Base-by-base conservation (phyloP, 2,113 vertebrate species). In the Alces alces region DNA sequence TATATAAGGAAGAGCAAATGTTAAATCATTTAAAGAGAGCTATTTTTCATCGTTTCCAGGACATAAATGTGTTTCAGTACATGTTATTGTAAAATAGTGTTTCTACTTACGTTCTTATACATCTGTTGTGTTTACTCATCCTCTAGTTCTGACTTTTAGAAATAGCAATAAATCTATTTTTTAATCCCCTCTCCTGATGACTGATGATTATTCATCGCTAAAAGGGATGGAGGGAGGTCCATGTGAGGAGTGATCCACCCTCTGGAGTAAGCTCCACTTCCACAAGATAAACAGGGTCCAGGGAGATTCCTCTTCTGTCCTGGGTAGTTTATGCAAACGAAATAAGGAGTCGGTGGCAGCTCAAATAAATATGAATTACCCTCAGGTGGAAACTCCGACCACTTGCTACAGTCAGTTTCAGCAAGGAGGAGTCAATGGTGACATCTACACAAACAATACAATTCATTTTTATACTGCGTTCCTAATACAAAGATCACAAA, bases 161-260 rank as follows among this genome's bases (percentile, higher is more conserved):
- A 97, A 98, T 95, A 98, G 96, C 97, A 91, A 92, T 97, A 97
- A 96, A 97, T 97, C 98, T 98, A 95, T 97, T 97, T 98, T 97
- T 95, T 97, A 97, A 97, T 98, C 96, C 94, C 96, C 91, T 97
- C 84, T 97, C 85, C 96, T 96, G 97, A 96, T 98, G 96, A 97
- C 96, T 91, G 98, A 97, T 96, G 97, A 97, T 96, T 91, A 96
- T 97, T 97, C 96, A 96, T 89, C 14, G 3, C 97, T 97, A 91
- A 89, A 97, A 98, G 88, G 93, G 93, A 95, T 91, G 43, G 90
- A 93, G 87, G 82, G 92, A 88, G 61, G 95, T 70, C 95, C 85
- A 2, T 23, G 61, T 85, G 92, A 93, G 85, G 80, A 73, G 96
- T 16, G 91, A 91, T 90, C 89, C 70, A 6, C 97, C 93, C 86